These are phyloP conservation scores for Lasioglossum baleicum DNA, from an alignment of 1,140 invertebrate genomes.

Conservation along the genomic window DNA sequence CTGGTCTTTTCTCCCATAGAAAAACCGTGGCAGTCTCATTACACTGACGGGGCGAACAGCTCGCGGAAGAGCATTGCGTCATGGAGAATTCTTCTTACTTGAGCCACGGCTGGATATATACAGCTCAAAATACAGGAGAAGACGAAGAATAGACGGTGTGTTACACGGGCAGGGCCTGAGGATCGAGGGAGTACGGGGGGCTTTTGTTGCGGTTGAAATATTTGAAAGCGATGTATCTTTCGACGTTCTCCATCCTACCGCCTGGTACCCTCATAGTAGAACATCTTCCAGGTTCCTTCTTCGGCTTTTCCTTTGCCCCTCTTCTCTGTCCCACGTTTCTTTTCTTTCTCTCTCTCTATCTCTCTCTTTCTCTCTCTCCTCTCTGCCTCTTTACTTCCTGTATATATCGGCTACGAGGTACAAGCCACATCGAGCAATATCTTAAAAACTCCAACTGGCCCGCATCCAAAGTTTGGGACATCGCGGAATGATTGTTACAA, in stretches of 20 bases:
- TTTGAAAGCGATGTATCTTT: conserved; percentile 60
- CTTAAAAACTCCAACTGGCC: conserved; percentile 65
- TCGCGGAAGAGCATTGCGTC: conserved; percentile 19
- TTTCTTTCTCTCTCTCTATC: no score
- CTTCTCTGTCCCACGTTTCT: no score
- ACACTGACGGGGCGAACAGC: conserved; percentile 16
- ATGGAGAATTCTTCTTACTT: conserved; percentile 33
- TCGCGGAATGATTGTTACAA: neutral
- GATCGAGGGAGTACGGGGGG: conserved; percentile 38
- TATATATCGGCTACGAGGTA: conserved; percentile 20
- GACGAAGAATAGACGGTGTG: conserved; percentile 30
- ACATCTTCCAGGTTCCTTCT: conserved; percentile 33
- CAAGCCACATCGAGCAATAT: conserved; percentile 57
- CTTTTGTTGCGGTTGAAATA: conserved; percentile 66
- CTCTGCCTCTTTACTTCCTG: conserved; percentile 14
- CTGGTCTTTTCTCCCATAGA: conserved; percentile 13
- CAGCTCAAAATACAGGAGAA: conserved; percentile 11
- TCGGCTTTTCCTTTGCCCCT: conserved; percentile 17
- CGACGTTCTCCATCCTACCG: neutral
- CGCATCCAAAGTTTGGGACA: conserved; percentile 36
- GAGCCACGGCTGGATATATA: neutral
- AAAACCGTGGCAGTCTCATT: conserved; percentile 30
- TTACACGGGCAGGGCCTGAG: conserved; percentile 32
- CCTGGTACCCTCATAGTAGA: neutral
- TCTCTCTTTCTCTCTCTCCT: neutral